Percentiles rank a stretch among this genome's conserved stretches.
These are phyloP conservation scores for Aquatica leii DNA, from an alignment of 2,888 invertebrate species.

Conservation along the genomic window DNA sequence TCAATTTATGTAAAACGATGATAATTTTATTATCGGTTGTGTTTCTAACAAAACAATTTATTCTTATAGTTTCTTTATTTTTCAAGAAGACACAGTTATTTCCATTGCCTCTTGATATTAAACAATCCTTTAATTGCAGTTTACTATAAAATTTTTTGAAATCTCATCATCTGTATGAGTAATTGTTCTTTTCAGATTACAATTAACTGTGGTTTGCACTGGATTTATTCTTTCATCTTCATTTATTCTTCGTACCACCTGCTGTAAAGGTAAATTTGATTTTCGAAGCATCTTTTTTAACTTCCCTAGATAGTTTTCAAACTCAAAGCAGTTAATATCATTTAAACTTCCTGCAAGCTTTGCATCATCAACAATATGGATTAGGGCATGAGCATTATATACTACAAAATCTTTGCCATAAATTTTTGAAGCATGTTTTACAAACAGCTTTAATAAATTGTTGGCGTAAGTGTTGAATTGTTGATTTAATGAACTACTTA, in stretches of 20 bases:
- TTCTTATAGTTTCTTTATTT: too few relatives aligned
- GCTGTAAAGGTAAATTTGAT: slow-evolving; percentile 30
- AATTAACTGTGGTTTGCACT: too few relatives aligned
- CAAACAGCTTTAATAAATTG: not conserved
- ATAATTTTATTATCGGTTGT: too few relatives aligned
- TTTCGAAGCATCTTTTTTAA: slow-evolving; percentile 29
- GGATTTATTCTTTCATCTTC: not conserved
- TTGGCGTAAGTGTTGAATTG: slow-evolving; percentile 23
- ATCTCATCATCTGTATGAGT: too few relatives aligned
- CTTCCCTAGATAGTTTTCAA: slow-evolving; percentile 48
- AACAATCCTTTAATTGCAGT: too few relatives aligned
- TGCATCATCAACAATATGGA: not conserved
- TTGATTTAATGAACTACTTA: slow-evolving; percentile 25
- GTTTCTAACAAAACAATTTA: too few relatives aligned
- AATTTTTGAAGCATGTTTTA: not conserved
- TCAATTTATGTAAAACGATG: too few relatives aligned
- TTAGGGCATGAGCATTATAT: slow-evolving; percentile 21
- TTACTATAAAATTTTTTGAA: too few relatives aligned
- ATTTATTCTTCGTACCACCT: slow-evolving; percentile 3
- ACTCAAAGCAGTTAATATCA: slow-evolving; percentile 48
- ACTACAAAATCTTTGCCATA: slow-evolving; percentile 30
- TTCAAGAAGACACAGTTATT: too few relatives aligned
- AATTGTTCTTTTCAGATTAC: too few relatives aligned
- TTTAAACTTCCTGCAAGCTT: not conserved
- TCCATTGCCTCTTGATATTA: too few relatives aligned